phyloP scores from a whole-genome alignment of 2,888 invertebrate species.

The Macrophya annulata region DNA sequence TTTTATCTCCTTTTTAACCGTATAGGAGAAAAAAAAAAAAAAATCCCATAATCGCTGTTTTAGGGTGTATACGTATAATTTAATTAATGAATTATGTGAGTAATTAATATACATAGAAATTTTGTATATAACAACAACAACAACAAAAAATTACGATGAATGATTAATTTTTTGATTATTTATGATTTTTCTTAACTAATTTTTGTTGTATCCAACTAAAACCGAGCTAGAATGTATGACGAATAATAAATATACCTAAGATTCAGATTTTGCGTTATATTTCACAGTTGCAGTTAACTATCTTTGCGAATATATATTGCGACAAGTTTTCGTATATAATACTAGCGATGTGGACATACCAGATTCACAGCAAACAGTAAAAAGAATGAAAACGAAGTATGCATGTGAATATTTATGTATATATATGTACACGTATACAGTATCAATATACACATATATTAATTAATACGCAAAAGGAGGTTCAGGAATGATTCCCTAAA shows the following conservation, averaged over 20 bases:
- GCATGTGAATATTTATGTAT: not conserved
- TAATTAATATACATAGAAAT: not conserved
- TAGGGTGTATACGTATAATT: not conserved
- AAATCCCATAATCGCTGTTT: slow-evolving; percentile 3
- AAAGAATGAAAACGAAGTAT: not conserved
- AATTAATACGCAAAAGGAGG: not conserved
- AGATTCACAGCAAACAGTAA: not conserved
- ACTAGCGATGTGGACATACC: not conserved
- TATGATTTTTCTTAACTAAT: too few relatives aligned
- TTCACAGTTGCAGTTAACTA: not conserved
- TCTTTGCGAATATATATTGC: not conserved
- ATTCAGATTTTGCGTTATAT: not conserved
- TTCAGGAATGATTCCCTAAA: slow-evolving; percentile 6
- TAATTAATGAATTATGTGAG: not conserved
- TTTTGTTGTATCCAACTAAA: too few relatives aligned
- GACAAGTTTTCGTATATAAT: not conserved
- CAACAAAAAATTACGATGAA: too few relatives aligned
- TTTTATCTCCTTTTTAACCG: not conserved
- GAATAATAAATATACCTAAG: too few relatives aligned
- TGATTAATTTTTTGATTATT: too few relatives aligned
- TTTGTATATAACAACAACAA: too few relatives aligned
- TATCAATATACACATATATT: not conserved
- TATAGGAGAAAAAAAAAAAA: not conserved
- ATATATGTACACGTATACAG: not conserved
- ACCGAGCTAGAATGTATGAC: too few relatives aligned